phyloP scores from a whole-genome alignment of 35 echinoderm and acorn worm genomes.

The Nesometra sesokonis region DNA sequence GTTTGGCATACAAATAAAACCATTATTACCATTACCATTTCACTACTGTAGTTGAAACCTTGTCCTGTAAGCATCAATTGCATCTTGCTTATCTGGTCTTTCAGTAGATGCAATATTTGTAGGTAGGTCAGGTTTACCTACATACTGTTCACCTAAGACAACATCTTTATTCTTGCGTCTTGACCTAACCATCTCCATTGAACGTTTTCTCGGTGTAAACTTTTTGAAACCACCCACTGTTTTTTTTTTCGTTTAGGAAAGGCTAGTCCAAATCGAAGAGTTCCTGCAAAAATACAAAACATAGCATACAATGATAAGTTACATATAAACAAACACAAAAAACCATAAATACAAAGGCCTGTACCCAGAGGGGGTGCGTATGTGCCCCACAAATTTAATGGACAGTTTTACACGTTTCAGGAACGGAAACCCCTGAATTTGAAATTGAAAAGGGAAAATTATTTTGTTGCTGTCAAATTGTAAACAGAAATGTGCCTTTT shows the following conservation, averaged over 20 bases:
- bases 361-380: no score
- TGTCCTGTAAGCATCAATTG: background rate
- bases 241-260: background rate
- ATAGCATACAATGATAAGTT: no score
- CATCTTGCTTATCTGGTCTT: background rate
- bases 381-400: no score
- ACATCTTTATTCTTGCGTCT: background rate
- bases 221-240: background rate
- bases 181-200: background rate
- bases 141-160: background rate
- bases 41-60: background rate
- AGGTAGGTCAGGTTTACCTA: background rate
- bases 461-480: no score
- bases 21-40: no score
- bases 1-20: no score
- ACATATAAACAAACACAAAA: no score
- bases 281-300: background rate
- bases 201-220: background rate
- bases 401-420: no score
- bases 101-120: background rate
- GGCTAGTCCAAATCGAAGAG: background rate
- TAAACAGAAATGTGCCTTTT: no score
- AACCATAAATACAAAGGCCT: no score
- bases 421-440: no score
- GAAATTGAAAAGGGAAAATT: no score